Evolutionary conservation across 2,113 vertebrate species (phyloP).

Genomic region (Odontophorus gujanensis): DNA sequence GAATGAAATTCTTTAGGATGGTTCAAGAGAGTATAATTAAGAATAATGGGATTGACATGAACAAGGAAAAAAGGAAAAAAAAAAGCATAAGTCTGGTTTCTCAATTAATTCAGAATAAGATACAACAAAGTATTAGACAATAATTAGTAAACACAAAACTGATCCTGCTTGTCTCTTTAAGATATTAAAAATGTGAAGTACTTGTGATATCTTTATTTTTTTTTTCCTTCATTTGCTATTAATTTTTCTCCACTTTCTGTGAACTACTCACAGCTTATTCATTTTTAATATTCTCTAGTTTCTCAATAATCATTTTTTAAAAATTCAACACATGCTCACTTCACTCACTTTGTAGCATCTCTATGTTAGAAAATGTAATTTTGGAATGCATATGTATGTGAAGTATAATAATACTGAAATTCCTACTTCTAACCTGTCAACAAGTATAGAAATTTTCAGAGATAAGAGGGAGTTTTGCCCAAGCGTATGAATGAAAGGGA

Average conservation of each 20-base stretch:
- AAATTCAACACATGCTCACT: neutral
- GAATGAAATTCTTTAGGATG: neutral
- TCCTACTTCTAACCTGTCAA: neutral
- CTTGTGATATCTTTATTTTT: neutral
- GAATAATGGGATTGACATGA: neutral
- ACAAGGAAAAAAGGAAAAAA: neutral
- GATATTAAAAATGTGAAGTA: neutral
- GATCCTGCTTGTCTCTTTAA: neutral
- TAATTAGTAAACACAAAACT: neutral
- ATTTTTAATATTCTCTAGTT: neutral
- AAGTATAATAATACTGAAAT: neutral
- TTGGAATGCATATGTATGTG: neutral
- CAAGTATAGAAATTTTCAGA: neutral
- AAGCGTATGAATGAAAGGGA: neutral
- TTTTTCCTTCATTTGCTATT: neutral
- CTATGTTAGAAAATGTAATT: neutral
- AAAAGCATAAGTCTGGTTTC: neutral
- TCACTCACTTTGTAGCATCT: neutral
- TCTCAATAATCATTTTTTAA: neutral
- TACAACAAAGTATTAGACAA: neutral
- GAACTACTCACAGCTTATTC: neutral
- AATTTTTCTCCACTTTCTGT: neutral
- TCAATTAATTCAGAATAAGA: neutral
- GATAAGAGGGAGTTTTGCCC: neutral
- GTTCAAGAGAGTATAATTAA: neutral